These are phyloP conservation scores for Antechinus stuartii DNA, from an alignment of 2,113 vertebrate species.

Conservation along the genomic window DNA sequence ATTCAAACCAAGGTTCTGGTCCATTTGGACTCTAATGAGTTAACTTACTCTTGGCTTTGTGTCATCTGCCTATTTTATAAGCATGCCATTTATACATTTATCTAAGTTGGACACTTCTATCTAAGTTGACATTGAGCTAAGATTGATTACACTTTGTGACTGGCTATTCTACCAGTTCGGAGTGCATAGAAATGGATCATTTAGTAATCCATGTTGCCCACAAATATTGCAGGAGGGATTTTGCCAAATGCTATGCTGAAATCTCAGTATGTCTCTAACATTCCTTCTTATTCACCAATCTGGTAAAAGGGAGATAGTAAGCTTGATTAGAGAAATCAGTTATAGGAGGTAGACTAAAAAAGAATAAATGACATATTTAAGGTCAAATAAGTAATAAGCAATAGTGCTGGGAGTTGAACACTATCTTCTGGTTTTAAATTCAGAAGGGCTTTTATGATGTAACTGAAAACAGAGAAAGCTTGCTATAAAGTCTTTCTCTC, in stretches of 20 bases:
- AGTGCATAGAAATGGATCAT: background rate
- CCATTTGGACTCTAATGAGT: background rate
- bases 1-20: constrained; percentile 1
- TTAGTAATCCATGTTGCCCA: background rate
- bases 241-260: background rate
- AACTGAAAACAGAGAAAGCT: background rate
- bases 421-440: background rate
- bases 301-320: background rate
- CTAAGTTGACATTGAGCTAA: background rate
- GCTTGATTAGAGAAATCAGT: background rate
- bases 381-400: background rate
- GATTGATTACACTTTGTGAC: background rate
- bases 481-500: background rate
- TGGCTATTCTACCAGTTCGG: background rate
- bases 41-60: constrained; percentile 7
- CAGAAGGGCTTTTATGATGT: background rate
- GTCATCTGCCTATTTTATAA: background rate
- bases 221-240: background rate
- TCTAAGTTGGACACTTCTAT: background rate
- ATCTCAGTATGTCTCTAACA: background rate
- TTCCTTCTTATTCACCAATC: background rate
- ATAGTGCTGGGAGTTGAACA: background rate
- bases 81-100: background rate
- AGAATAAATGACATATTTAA: background rate
- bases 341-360: background rate